phyloP scores from a whole-genome alignment of 2,797 vertebrate species.

The Platalea minor region DNA sequence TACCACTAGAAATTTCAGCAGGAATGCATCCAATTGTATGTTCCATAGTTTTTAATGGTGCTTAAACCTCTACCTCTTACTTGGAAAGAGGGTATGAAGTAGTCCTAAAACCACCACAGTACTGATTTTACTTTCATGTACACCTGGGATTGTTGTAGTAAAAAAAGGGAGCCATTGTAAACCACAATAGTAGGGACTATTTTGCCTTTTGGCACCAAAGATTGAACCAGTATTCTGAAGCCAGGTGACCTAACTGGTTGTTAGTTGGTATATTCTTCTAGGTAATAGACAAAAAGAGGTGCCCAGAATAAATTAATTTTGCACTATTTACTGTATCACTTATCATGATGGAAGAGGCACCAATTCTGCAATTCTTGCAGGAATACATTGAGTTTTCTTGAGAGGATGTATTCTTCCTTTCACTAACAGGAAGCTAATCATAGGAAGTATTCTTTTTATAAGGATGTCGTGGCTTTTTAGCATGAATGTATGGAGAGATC shows the following conservation, averaged over 20 bases:
- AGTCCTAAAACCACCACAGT: background rate
- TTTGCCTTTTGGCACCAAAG: background rate
- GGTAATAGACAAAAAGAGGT: background rate
- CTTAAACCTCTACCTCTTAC: background rate
- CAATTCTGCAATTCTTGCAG: background rate
- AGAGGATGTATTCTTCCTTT: background rate
- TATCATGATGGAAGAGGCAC: background rate
- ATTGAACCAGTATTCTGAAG: background rate
- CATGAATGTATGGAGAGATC: background rate
- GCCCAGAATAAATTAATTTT: background rate
- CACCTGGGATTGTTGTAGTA: background rate
- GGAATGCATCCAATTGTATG: rapidly evolving
- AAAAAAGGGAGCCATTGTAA: background rate
- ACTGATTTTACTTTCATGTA: background rate
- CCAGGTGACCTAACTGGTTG: background rate
- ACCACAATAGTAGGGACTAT: background rate
- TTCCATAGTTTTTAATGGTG: background rate
- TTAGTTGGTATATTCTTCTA: background rate
- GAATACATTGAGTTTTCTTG: background rate
- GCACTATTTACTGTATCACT: background rate
- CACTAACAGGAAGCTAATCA: background rate
- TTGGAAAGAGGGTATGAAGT: background rate
- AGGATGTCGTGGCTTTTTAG: background rate
- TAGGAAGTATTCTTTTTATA: background rate
- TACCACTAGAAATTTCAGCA: background rate